Evolutionary conservation across 2,797 vertebrate genomes (phyloP), one percentile per base, ranked within the genome.

Genomic region (Pampus argenteus): DNA sequence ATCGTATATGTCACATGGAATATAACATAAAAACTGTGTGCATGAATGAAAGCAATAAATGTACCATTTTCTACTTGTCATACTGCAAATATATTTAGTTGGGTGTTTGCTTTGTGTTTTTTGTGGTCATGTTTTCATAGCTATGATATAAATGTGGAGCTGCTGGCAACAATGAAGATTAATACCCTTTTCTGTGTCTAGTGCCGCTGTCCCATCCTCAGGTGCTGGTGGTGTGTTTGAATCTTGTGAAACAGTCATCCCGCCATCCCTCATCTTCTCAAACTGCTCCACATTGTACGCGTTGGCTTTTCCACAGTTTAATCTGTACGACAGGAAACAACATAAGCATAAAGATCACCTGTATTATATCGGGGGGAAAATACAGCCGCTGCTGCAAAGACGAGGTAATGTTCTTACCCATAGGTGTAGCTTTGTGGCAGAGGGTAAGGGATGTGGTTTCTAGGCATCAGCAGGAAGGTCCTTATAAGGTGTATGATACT

Each of bases 391-490:
- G 29, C 15, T 58, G 38, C 40, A 44, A 18, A 54, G 17, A 34
- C 13, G 1, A 15, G 36, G 25, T 15, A 4, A 29, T 45, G 17
- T 31, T 63, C 87, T 87, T 85, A 98, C 97, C 96, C 95, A 0
- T 97, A 98, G 60, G 74, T 88, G 83, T 96, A 97, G 87, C 68
- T 2, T 0, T 88, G 78, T 10, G 95, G 96, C 73, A 95, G 74
- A 0, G 94, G 94, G 73, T 95, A 95, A 6, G 97, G 96, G 76
- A 97, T 95, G 77, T 92, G 94, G 6, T 77, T 85, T 66, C 65
- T 84, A 0, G 96, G 96, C 94, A 98, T 94, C 76, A 97, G 90
- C 71, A 97, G 89, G 38, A 97, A 74, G 6, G 96, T 97, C 42
- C 96, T 95, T 23, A 90, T 45, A 5, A 96, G 38, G 22, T 96